A percentile compares a stretch with the other conserved stretches of the same genome.
Conservation (phyloP, 30 jellyfish, hydroid and myxozoan genomes). For the Aurelia coerulea region DNA sequence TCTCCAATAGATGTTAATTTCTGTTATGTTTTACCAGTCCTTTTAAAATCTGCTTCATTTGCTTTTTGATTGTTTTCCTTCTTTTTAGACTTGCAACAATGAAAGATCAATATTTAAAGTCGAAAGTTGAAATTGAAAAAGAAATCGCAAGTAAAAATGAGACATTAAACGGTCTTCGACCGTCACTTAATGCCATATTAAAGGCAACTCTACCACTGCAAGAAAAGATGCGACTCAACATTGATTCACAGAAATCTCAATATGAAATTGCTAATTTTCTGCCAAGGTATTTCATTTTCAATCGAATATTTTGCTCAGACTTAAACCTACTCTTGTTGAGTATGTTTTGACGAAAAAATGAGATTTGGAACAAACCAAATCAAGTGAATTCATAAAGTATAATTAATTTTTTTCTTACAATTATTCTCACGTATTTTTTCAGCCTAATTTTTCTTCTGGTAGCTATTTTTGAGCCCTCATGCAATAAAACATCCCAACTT, state of each 20-base stretch:
- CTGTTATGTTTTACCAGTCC: background rate
- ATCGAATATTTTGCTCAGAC: too few relatives aligned
- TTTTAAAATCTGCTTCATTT: background rate
- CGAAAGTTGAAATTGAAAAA: slow-evolving; percentile 52
- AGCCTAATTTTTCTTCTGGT: too few relatives aligned
- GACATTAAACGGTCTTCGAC: slow-evolving; percentile 51
- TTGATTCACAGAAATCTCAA: slow-evolving; percentile 75
- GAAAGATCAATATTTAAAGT: slow-evolving; percentile 68
- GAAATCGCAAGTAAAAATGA: slow-evolving; percentile 57
- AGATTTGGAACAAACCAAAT: too few relatives aligned
- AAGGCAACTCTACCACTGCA: slow-evolving; percentile 89
- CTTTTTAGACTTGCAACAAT: slow-evolving; percentile 63
- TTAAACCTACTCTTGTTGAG: too few relatives aligned
- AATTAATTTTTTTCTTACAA: too few relatives aligned
- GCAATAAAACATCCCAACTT: background rate
- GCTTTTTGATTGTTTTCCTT: background rate
- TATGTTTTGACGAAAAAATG: too few relatives aligned
- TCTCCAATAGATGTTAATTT: too few relatives aligned
- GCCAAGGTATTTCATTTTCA: slow-evolving; percentile 49
- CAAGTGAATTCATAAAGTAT: too few relatives aligned
- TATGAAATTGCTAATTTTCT: slow-evolving; percentile 79
- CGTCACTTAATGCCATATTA: slow-evolving; percentile 68
- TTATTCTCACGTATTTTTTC: too few relatives aligned
- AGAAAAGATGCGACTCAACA: slow-evolving; percentile 73
- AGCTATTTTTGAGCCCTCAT: too few relatives aligned